Percentiles rank a stretch among this genome's conserved stretches.
Evolutionary conservation across 2,797 vertebrate genomes (phyloP).

Genomic region (Sebastes nivosus): DNA sequence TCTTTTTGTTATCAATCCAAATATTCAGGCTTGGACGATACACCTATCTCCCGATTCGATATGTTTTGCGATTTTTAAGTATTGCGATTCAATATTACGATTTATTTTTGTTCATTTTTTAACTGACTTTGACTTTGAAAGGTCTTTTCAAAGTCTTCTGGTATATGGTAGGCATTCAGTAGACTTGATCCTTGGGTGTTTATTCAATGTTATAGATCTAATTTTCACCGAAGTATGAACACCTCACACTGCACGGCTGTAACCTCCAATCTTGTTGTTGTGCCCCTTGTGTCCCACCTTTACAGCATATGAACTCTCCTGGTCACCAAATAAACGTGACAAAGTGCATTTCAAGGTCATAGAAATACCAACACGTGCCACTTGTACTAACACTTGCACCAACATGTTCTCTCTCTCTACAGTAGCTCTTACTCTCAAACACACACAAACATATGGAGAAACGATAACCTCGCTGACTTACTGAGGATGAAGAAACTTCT

Average conservation of each 20-base stretch:
- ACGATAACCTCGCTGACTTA: background rate
- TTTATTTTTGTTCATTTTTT: background rate
- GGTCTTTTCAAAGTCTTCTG: background rate
- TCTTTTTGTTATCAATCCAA: background rate
- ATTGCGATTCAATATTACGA: background rate
- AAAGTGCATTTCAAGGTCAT: too few relatives aligned
- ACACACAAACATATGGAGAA: background rate
- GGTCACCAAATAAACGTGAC: background rate
- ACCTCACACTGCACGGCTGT: background rate
- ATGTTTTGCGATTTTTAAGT: background rate
- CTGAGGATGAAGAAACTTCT: constrained; percentile 24
- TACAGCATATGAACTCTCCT: background rate
- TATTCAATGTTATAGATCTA: background rate
- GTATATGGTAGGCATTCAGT: background rate
- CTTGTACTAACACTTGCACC: too few relatives aligned
- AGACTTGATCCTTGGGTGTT: background rate
- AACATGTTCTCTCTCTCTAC: too few relatives aligned
- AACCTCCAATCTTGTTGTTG: background rate
- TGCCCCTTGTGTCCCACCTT: background rate
- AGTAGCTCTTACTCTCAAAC: background rate
- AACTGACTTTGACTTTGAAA: background rate
- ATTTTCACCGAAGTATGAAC: background rate
- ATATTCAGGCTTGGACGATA: background rate
- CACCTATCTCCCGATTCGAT: background rate
- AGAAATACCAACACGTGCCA: too few relatives aligned